These are phyloP conservation scores for Monarcha castaneiventris DNA, from an alignment of 2,113 vertebrate genomes.

Conservation along the genomic window DNA sequence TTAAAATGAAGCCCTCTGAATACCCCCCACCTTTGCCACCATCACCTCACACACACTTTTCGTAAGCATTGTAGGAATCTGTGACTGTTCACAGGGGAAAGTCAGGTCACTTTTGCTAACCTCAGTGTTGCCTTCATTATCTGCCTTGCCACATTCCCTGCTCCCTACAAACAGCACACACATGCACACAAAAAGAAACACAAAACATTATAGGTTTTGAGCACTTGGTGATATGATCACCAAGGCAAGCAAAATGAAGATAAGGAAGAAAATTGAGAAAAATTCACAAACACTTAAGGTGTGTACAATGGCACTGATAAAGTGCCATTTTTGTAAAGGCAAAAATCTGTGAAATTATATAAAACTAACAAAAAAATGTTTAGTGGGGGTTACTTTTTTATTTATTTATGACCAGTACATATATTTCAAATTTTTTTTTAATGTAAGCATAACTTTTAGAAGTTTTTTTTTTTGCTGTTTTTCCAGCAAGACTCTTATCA, in stretches of 20 bases:
- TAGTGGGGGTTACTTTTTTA: fast-evolving
- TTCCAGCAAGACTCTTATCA: neutral
- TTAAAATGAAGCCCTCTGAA: neutral
- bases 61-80: neutral
- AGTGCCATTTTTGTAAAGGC: neutral
- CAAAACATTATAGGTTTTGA: neutral
- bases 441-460: neutral
- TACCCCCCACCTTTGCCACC: neutral
- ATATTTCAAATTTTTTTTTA: neutral
- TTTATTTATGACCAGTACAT: neutral
- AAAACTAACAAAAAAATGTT: neutral
- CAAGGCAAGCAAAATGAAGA: neutral
- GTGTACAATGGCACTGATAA: neutral
- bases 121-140: neutral
- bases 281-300: neutral
- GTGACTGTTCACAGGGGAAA: neutral
- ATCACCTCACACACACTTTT: neutral
- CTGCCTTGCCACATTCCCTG: neutral
- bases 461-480: neutral
- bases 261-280: neutral
- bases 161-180: neutral
- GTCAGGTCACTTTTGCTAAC: neutral
- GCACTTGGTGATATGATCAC: neutral
- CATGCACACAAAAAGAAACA: neutral
- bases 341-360: neutral